Evolutionary conservation across 2,888 invertebrate genomes (phyloP), one percentile per base, ranked within the genome.

Genomic region (Phoronis australis): DNA sequence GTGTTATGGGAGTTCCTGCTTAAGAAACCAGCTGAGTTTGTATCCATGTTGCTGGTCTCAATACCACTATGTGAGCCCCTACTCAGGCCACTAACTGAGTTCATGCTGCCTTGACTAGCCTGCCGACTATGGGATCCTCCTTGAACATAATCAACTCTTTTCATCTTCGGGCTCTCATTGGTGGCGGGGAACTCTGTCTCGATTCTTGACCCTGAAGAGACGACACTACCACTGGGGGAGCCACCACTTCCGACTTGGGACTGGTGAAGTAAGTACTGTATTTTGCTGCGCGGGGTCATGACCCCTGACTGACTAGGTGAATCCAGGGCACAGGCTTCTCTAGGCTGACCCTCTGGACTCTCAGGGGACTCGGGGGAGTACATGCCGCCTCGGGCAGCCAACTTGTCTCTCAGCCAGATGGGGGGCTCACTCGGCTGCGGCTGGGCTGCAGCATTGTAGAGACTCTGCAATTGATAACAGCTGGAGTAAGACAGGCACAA

Each of bases 121-220:
- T 4, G 18, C 2, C 3, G 55, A 9, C 48, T 46, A 15, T 60
- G 52, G 35, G 26, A 47, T 18, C 51, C 58, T 38, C 61, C 45
- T 37, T 66, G 62, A 22, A 51, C 38, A 21, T 66, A 55, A 41
- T 50, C 59, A 18, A 69, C 56, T 51, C 62, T 66, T 47, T 65
- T 68, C 37, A 66, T 56, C 51, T 66, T 69, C 1, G 71, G 71
- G 59, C 70, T 71, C 24, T 66, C 60, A 47, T 68, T 68, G 27
- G 42, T 52, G 4, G 68, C 68, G 1, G 71, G 69, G 51, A 72
- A 71, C 47, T 72, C 72, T 22, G 71, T 70, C 49, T 69, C 68
- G 42, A 68, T 66, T 52, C 64, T 61, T 20, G 62, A 62, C 24
- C 57, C 48, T n/a, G n/a, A n/a, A n/a, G n/a, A n/a, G 41, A 59